These are phyloP conservation scores for Drosophila chauvacae DNA, from an alignment of 1,140 invertebrate species.

Conservation along the genomic window DNA sequence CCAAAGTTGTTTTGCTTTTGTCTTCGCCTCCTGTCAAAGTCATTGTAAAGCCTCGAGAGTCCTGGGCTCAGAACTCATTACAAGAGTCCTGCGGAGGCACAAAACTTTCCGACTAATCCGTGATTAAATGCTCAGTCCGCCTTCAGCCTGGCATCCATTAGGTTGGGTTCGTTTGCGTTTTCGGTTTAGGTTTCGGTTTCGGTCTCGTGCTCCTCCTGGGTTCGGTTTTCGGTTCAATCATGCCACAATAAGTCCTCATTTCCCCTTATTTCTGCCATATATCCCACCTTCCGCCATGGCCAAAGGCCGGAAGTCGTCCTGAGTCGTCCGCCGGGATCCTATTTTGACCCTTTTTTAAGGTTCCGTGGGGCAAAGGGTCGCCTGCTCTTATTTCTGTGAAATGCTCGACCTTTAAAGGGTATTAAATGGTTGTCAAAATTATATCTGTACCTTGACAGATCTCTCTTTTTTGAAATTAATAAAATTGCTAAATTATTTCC, in stretches of 20 bases:
- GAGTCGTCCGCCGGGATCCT: slow-evolving; percentile 7
- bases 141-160: slow-evolving; percentile 15
- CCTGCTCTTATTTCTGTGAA: slow-evolving; percentile 1
- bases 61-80: slow-evolving; percentile 67
- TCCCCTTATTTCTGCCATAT: slow-evolving; percentile 13
- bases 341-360: slow-evolving; percentile 44
- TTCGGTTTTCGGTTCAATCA: slow-evolving; percentile 30
- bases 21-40: slow-evolving; percentile 29
- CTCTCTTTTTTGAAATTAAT: background rate
- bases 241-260: slow-evolving; percentile 24
- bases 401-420: slow-evolving; percentile 35
- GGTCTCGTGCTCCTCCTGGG: background rate
- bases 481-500: too few relatives aligned
- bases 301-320: slow-evolving; percentile 28
- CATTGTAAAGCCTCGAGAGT: slow-evolving; percentile 51
- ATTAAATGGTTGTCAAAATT: slow-evolving; percentile 33
- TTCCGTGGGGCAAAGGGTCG: slow-evolving; percentile 1
- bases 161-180: slow-evolving; percentile 2
- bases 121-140: slow-evolving; percentile 58
- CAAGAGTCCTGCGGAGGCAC: slow-evolving; percentile 36
- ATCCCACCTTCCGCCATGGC: slow-evolving; percentile 1
- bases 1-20: slow-evolving; percentile 42
- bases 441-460: background rate
- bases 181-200: background rate
- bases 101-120: slow-evolving; percentile 59